These are phyloP conservation scores for Sardina pilchardus DNA, from an alignment of 2,113 vertebrate genomes.

Conservation along the genomic window DNA sequence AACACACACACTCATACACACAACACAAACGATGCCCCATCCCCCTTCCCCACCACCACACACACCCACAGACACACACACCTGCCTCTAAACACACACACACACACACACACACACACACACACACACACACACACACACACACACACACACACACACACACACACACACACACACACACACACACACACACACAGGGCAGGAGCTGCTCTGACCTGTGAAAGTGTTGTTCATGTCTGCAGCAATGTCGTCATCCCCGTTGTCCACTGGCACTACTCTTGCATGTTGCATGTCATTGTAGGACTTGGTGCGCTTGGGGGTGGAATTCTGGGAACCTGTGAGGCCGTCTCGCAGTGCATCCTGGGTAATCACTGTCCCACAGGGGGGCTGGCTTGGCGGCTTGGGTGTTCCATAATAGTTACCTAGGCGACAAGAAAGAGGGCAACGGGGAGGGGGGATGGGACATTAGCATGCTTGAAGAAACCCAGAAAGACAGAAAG, in stretches of 20 bases:
- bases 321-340: constrained; percentile 84
- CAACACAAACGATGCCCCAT: background rate
- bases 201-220: constrained; percentile 83
- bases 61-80: no score
- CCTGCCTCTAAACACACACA: no score
- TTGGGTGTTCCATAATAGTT: constrained; percentile 99
- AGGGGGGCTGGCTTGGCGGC: constrained; percentile 91
- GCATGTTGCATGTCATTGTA: constrained; percentile 99
- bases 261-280: constrained; percentile 89
- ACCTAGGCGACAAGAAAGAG: constrained; percentile 86
- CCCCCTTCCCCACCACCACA: no score
- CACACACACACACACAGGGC: background rate
- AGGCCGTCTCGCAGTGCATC: constrained; percentile 84
- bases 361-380: constrained; percentile 93
- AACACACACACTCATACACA: background rate
- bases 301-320: constrained; percentile 93
- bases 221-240: constrained; percentile 99
- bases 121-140: no score
- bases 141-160: no score
- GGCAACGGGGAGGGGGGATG: constrained; percentile 33
- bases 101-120: no score
- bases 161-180: background rate
- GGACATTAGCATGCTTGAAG: constrained; percentile 83
- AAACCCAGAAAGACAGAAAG: constrained; percentile 24
- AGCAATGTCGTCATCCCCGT: constrained; percentile 87